These are phyloP conservation scores for Periparus ater DNA, from an alignment of 2,797 vertebrate genomes.

Conservation along the genomic window DNA sequence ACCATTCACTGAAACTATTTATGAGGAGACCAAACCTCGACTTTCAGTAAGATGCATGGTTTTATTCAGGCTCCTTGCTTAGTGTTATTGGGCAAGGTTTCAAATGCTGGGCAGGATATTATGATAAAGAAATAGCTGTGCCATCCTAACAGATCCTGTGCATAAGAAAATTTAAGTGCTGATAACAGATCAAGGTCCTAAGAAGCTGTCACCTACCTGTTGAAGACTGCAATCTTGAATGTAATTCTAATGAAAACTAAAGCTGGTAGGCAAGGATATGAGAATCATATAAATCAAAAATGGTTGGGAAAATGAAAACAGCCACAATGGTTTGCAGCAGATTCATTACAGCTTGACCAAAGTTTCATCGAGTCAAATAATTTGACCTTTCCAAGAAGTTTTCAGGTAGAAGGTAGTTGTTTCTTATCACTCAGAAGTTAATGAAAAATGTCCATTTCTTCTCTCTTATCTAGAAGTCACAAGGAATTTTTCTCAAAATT, in stretches of 20 bases:
- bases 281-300: not conserved
- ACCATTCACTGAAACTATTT: not conserved
- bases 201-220: not conserved
- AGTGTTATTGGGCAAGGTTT: not conserved
- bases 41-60: not conserved
- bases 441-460: not conserved
- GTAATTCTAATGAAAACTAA: not conserved
- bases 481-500: not conserved
- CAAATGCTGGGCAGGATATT: not conserved
- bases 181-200: not conserved
- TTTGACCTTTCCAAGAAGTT: not conserved
- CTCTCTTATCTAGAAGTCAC: not conserved
- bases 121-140: not conserved
- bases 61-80: not conserved
- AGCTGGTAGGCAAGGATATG: not conserved
- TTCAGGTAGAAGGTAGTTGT: not conserved
- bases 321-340: not conserved
- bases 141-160: not conserved
- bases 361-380: not conserved
- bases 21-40: not conserved
- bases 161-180: not conserved
- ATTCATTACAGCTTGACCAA: not conserved
- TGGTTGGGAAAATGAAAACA: not conserved
- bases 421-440: not conserved
- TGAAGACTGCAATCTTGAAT: not conserved